Percentiles rank a stretch among this genome's conserved stretches.
These are phyloP conservation scores for Carassius carassius DNA, from an alignment of 2,113 vertebrate genomes.

Conservation along the genomic window DNA sequence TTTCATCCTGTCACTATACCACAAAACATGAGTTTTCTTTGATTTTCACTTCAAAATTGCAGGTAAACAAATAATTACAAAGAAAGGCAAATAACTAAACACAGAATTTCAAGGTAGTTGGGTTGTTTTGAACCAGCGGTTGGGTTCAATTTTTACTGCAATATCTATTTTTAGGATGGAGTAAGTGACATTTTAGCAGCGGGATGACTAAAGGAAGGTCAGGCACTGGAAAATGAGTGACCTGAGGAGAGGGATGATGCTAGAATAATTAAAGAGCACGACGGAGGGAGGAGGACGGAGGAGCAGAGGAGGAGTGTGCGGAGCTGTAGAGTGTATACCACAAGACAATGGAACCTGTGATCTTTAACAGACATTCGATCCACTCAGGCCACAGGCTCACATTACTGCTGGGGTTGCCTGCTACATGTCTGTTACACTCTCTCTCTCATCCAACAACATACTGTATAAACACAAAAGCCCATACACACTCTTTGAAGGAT, in stretches of 20 bases:
- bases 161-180: not conserved
- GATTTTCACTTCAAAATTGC: not conserved
- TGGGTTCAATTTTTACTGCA: not conserved
- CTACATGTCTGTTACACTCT: conserved; percentile 56
- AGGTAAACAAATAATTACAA: not conserved
- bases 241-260: conserved; percentile 62
- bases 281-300: conserved; percentile 24
- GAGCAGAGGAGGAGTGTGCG: not conserved
- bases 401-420: conserved; percentile 68
- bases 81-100: no score
- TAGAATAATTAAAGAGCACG: conserved; percentile 54
- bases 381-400: conserved; percentile 61
- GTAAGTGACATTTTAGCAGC: not conserved
- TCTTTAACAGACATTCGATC: conserved; percentile 75
- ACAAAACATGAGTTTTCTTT: not conserved
- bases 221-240: conserved; percentile 45
- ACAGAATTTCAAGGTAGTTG: no score
- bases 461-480: conserved; percentile 7
- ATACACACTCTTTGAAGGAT: not conserved
- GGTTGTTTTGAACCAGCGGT: no score
- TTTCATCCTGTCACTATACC: not conserved
- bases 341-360: conserved; percentile 73
- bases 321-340: conserved; percentile 60
- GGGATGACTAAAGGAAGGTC: not conserved
- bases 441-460: conserved; percentile 32